Evolutionary conservation across 2,113 vertebrate species (phyloP), one percentile per base, ranked within the genome.

Genomic region (Malurus elegans): DNA sequence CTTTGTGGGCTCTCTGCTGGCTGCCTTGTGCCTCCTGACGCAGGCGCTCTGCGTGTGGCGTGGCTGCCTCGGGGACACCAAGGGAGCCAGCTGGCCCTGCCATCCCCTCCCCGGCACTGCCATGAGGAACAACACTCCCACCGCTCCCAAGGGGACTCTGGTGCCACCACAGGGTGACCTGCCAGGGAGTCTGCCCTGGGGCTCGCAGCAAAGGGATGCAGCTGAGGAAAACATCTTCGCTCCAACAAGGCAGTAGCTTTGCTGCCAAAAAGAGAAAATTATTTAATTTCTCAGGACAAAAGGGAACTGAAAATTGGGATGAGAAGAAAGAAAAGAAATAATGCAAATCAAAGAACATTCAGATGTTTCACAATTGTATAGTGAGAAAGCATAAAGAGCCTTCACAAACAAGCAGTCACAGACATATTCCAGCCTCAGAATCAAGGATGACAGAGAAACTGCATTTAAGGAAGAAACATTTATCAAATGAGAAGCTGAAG

Each of bases 281-380:
- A 75, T 60, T 91, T 62, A n/a, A 94, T 95, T 89, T 88, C 75
- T 87, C 53, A 70, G 67, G 86, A 93, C 73, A 87, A 95, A 95
- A 93, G 92, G 14, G 36, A 85, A 47, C 50, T 93, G 71, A 89
- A 95, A 88, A 89, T 90, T 72, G 38, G 88, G 76, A 88, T 84
- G 72, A 61, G 74, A 95, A 92, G n/a, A 89, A 73, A 95, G 56
- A 88, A 85, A 71, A 79, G 75, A 87, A 96, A 88, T 86, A 95
- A 91, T 50, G 56, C 40, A 95, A 94, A 76, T 86, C 61, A 94
- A 94, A 93, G 92, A 69, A 65, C 58, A 94, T 75, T 73, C 29
- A 76, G 66, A 54, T n/a, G 48, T 92, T 97, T 94, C 86, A 85
- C 66, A 92, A 79, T 91, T 16, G 3, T 80, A 44, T 79, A 79